phyloP scores from a whole-genome alignment of 2,888 invertebrate genomes.

The Drosophila anomalata region DNA sequence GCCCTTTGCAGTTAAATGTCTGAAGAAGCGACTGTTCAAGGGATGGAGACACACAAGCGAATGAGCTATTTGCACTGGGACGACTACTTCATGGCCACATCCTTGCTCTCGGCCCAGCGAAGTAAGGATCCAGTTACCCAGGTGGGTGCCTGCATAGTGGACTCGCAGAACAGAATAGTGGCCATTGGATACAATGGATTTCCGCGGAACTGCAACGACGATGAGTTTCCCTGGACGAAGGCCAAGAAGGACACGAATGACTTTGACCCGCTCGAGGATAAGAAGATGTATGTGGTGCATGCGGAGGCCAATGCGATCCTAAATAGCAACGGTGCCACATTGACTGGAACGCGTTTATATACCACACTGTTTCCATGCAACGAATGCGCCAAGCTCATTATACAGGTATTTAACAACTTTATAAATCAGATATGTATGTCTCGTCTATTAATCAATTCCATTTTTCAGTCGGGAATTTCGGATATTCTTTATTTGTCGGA shows the following conservation, averaged over 20 bases:
- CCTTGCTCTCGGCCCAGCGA: slow-evolving; percentile 94
- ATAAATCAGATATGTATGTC: too few species aligned
- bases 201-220: slow-evolving; percentile 95
- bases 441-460: neutral
- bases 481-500: slow-evolving; percentile 92
- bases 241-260: neutral
- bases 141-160: slow-evolving; percentile 98
- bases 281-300: slow-evolving; percentile 97
- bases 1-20: slow-evolving; percentile 11
- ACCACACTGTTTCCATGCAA: slow-evolving; percentile 98
- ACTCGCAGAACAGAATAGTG: slow-evolving; percentile 92
- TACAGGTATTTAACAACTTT: slow-evolving; percentile 84
- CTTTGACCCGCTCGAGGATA: slow-evolving; percentile 87
- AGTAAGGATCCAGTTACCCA: slow-evolving; percentile 97
- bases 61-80: slow-evolving; percentile 91
- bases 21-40: neutral
- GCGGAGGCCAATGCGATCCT: slow-evolving; percentile 99
- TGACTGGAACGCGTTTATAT: slow-evolving; percentile 92
- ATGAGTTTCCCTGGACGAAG: slow-evolving; percentile 95
- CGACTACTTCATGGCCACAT: slow-evolving; percentile 98
- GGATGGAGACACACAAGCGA: slow-evolving; percentile 84
- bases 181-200: slow-evolving; percentile 99
- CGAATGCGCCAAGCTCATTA: slow-evolving; percentile 98
- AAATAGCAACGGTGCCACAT: slow-evolving; percentile 92
- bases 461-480: slow-evolving; percentile 90